Percentiles rank a stretch among this genome's conserved stretches.
Evolutionary conservation across 2,797 vertebrate species (phyloP).

Genomic region (Avahi laniger): DNA sequence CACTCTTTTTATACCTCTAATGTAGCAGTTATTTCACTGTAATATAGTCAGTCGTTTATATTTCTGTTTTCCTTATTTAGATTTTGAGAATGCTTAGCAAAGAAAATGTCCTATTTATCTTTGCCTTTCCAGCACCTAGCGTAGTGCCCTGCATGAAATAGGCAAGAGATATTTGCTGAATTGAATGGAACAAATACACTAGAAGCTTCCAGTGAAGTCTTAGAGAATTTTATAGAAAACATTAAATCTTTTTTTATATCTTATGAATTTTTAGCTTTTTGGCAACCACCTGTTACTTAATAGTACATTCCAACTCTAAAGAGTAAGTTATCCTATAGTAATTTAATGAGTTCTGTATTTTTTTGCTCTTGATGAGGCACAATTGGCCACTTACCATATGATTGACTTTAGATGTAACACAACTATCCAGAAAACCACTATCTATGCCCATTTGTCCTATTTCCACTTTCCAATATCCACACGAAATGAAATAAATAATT

Average conservation of each 20-base stretch:
- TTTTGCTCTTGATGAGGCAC: neutral
- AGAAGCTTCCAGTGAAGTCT: neutral
- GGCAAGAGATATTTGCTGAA: neutral
- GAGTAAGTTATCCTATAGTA: neutral
- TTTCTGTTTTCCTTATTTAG: conserved; percentile 4
- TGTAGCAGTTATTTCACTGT: neutral
- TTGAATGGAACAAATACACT: neutral
- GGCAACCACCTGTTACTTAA: neutral
- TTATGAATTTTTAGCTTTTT: neutral
- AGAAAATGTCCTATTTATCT: neutral
- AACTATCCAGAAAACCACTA: neutral
- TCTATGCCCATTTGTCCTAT: neutral
- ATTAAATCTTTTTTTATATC: neutral
- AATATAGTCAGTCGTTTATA: neutral
- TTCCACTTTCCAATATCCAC: neutral
- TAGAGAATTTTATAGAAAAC: neutral
- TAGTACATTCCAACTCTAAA: neutral
- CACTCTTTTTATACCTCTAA: neutral
- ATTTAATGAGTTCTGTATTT: neutral
- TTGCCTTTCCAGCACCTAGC: neutral
- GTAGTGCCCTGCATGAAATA: neutral
- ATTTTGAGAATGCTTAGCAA: neutral
- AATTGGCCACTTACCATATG: neutral
- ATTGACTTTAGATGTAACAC: neutral
- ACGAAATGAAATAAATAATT: neutral